Base-by-base conservation (phyloP, 2,888 invertebrate genomes). In the Dasypolia templi region DNA sequence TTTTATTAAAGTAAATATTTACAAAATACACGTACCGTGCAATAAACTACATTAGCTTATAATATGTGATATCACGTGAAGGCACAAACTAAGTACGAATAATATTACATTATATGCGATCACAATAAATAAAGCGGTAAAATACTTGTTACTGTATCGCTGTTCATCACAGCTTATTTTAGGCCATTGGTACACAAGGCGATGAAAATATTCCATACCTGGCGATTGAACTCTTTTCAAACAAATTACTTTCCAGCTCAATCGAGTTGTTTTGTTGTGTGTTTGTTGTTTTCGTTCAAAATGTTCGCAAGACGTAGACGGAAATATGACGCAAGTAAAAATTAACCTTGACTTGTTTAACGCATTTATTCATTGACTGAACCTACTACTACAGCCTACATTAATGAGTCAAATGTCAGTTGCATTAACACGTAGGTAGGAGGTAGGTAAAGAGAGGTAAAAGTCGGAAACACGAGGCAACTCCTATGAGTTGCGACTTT, bases 81-180 rank as follows among this genome's bases (percentile, higher is more conserved):
- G 91, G 90, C 91, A 90, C 89, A 88, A 88, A 89, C 86, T 92
- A 91, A 92, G 92, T 92, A 92, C 91, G 72, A 89, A 83, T 84
- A 79, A 70, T 44, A 63, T 74, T 63, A 75, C 74, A 79, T 67
- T 49, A 49, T 78, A 78, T 74, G 70, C 70, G 72, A 90, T 91
- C 89, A 91, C 89, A 92, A 93, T 94, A 93, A 93, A 93, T 93
- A 92, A 89, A 90, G 88, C 91, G 79, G 93, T 93, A 92, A 93
- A 91, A 87, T 68, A 67, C 58, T 65, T 70, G 77, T 82, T 83
- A 86, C 86, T 73, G 69, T 63, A 39, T 74, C 65, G 79, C 74
- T 84, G 82, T 42, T 44, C 39, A 70, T 73, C 63, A 87, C 78
- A 81, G 78, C 83, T 72, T 55, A 35, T 46, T 55, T 59, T 9